A percentile compares a stretch with the other conserved stretches of the same genome.
These are phyloP conservation scores for Paedocypris sp. DNA, from an alignment of 2,113 vertebrate genomes.

Conservation along the genomic window DNA sequence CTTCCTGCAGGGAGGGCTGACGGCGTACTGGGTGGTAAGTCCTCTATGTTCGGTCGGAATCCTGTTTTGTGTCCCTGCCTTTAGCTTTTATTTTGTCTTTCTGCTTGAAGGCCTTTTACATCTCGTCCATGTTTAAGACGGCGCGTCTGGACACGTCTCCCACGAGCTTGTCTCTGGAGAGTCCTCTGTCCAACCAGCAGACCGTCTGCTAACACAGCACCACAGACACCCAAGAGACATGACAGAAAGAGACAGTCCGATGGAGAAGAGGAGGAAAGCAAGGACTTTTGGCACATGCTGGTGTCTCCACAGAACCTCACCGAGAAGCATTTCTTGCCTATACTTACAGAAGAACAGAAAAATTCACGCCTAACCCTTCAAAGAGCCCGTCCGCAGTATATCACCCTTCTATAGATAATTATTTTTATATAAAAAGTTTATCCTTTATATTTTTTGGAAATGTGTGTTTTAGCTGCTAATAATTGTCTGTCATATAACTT, in stretches of 20 bases:
- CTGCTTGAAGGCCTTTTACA: constrained; percentile 60
- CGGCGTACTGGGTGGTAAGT: constrained; percentile 72
- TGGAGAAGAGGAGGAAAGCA: background rate
- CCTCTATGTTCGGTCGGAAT: background rate
- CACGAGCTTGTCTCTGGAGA: constrained; percentile 52
- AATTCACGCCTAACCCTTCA: constrained; percentile 3
- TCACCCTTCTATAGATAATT: constrained; percentile 25
- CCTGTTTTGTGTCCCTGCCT: constrained; percentile 16
- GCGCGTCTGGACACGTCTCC: constrained; percentile 42
- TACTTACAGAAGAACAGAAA: background rate
- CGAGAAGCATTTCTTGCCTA: background rate
- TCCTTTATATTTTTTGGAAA: constrained; percentile 38
- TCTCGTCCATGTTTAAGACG: constrained; percentile 68
- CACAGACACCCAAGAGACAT: constrained; percentile 3
- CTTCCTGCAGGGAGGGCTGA: constrained; percentile 67
- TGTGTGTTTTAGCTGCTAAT: constrained; percentile 61
- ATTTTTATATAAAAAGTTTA: constrained; percentile 28
- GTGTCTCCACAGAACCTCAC: background rate
- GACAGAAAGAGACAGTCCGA: background rate
- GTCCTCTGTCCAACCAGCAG: constrained; percentile 64
- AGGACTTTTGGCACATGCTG: background rate
- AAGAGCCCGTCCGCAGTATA: constrained; percentile 22
- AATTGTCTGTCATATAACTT: constrained; percentile 23
- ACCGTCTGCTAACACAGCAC: constrained; percentile 60
- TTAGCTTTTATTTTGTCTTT: constrained; percentile 22